Evolutionary conservation across 1,140 invertebrate species (phyloP), one percentile per base, ranked within the genome.

Genomic region (Apis laboriosa): DNA sequence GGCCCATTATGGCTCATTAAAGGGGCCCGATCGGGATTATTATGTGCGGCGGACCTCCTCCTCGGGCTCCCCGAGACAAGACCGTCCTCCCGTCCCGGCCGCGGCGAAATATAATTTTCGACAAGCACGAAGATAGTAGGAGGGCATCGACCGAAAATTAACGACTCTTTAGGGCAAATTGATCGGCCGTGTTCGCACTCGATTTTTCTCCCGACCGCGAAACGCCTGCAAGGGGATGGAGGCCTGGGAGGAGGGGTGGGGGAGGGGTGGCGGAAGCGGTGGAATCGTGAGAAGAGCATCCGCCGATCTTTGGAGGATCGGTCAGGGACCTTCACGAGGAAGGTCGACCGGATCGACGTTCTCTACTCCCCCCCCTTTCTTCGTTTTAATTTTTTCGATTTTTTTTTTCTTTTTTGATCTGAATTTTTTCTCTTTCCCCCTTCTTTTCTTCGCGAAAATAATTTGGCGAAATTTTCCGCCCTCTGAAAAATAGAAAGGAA

Each of bases 1-100:
- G 90, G 86, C 88, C 90, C 92, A 94, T 94, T 94, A 94, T 94
- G 89, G 90, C 90, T 93, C 92, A 94, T 94, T 94, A 94, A 92
- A 90, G 92, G 71, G 89, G 89, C 87, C 89, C 90, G 91, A 93
- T 93, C 93, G 86, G 89, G 91, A 91, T 93, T 93, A 93, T 93
- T 92, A 93, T 92, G 90, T 90, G 84, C 88, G 86, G 74, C 56
- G 56, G 79, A 80, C 84, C 87, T 77, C 71, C 81, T 70, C 74
- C 71, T 77, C 34, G 34, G 58, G 60, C 64, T 75, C 75, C 82
- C 28, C 28, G 53, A 21, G 24, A 24, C 61, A 13, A 24, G 7
- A n/a, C 5, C 61, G 8, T 24, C n/a, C 60, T 13, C 60, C n/a
- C 82, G 74, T n/a, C n/a, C 72, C 83, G 86, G 63, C 82, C 82